These are phyloP conservation scores for Decapterus maruadsi DNA, from an alignment of 2,797 vertebrate genomes.

Conservation along the genomic window DNA sequence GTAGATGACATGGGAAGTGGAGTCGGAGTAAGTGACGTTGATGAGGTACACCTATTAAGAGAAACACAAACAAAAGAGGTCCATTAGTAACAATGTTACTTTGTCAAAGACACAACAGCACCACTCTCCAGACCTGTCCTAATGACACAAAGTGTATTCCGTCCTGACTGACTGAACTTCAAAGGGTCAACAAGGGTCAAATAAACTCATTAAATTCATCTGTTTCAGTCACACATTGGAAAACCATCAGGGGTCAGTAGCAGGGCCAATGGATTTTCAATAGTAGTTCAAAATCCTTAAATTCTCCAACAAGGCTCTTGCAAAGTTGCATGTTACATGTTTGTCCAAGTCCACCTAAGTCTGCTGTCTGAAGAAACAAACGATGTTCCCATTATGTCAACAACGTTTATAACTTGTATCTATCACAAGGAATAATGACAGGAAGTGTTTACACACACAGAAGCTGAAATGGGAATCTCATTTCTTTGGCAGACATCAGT, in stretches of 20 bases:
- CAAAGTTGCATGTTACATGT: conserved; percentile 3
- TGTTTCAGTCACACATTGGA: conserved; percentile 54
- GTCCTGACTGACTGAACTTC: conserved; percentile 61
- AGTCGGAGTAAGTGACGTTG: conserved; percentile 97
- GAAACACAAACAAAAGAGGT: conserved; percentile 59
- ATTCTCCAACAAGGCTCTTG: neutral
- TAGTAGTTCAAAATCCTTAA: neutral
- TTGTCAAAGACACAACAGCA: conserved; percentile 57
- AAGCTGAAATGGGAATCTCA: conserved; percentile 23
- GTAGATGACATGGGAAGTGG: conserved; percentile 95
- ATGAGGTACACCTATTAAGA: conserved; percentile 95
- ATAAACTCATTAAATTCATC: conserved; percentile 70
- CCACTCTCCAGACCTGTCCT: conserved; percentile 30
- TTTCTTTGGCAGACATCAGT: conserved; percentile 42
- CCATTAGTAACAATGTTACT: conserved; percentile 58
- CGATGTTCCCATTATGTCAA: conserved; percentile 18
- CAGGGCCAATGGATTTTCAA: conserved; percentile 37
- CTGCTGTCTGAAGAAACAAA: conserved; percentile 11
- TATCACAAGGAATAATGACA: conserved; percentile 26
- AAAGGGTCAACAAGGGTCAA: conserved; percentile 66
- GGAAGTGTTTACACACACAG: conserved; percentile 19
- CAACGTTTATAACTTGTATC: conserved; percentile 13
- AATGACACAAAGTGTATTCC: conserved; percentile 65
- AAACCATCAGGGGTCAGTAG: conserved; percentile 50
- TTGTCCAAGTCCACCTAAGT: neutral